These are phyloP conservation scores for Periophthalmus magnuspinnatus DNA, from an alignment of 2,797 vertebrate species.

Conservation along the genomic window DNA sequence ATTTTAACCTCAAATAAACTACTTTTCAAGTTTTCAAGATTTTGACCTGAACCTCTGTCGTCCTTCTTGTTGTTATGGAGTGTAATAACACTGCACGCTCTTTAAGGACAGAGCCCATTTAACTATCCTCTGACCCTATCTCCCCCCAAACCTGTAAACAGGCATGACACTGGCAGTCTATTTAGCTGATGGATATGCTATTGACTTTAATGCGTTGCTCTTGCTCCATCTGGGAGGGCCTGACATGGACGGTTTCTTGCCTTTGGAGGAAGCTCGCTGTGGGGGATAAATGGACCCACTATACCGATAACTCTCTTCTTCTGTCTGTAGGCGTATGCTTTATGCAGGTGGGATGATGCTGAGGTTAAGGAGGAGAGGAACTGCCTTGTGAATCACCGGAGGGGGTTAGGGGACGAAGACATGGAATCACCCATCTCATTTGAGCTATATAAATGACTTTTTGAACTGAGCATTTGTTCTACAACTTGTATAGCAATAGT, in stretches of 20 bases:
- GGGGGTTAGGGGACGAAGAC: conserved; percentile 17
- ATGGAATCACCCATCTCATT: conserved; percentile 18
- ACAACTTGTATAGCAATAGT: background rate
- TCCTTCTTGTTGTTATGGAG: background rate
- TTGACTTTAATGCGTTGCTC: conserved; percentile 66
- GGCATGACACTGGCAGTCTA: conserved; percentile 56
- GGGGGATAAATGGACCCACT: conserved; percentile 61
- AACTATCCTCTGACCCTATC: conserved; percentile 16
- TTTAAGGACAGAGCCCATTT: conserved; percentile 12
- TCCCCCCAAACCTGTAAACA: conserved; percentile 54
- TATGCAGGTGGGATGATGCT: conserved; percentile 40
- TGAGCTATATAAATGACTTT: background rate
- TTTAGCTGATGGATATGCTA: conserved; percentile 70
- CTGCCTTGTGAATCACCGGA: conserved; percentile 22
- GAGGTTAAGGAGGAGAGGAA: conserved; percentile 37
- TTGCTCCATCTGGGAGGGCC: conserved; percentile 61
- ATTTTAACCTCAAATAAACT: no score
- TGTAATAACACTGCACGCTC: conserved; percentile 14
- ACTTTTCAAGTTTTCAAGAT: background rate
- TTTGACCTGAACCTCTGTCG: background rate
- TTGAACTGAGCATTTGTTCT: background rate
- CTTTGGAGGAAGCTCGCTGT: conserved; percentile 48
- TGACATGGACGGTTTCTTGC: conserved; percentile 67
- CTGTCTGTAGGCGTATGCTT: conserved; percentile 48
- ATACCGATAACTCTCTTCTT: conserved; percentile 64